A percentile compares a stretch with the other conserved stretches of the same genome.
These are phyloP conservation scores for Schizaphis graminum DNA, from an alignment of 2,888 invertebrate species.

Conservation along the genomic window DNA sequence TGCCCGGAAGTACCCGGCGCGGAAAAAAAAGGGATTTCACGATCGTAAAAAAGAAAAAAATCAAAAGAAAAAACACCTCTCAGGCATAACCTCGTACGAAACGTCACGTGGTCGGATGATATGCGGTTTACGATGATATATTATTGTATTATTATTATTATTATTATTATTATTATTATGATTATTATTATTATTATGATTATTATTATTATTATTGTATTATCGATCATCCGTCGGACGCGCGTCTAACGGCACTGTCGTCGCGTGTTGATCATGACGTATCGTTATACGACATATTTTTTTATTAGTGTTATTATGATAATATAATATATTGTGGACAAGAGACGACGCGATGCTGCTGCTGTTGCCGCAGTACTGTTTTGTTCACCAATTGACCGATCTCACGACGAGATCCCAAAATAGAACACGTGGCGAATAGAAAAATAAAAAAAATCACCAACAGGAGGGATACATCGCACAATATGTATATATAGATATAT, in stretches of 20 bases:
- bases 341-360: background rate
- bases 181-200: background rate
- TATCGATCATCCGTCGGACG: background rate
- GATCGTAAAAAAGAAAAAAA: background rate
- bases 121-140: background rate
- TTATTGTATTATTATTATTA: too few relatives aligned
- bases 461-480: background rate
- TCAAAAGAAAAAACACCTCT: background rate
- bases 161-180: background rate
- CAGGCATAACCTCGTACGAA: background rate
- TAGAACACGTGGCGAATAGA: background rate
- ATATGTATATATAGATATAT: background rate
- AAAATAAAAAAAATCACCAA: background rate
- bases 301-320: background rate
- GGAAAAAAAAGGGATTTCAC: background rate
- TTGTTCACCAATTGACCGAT: conserved; percentile 14
- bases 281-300: background rate
- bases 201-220: background rate
- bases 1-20: background rate
- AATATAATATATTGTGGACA: background rate
- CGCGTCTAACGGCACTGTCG: background rate
- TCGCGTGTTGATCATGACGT: background rate
- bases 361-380: background rate
- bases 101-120: background rate
- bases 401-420: conserved; percentile 18